Percentiles rank a stretch among this genome's conserved stretches.
Conservation (phyloP, 2,888 invertebrate species). For the Cetonia aurata region DNA sequence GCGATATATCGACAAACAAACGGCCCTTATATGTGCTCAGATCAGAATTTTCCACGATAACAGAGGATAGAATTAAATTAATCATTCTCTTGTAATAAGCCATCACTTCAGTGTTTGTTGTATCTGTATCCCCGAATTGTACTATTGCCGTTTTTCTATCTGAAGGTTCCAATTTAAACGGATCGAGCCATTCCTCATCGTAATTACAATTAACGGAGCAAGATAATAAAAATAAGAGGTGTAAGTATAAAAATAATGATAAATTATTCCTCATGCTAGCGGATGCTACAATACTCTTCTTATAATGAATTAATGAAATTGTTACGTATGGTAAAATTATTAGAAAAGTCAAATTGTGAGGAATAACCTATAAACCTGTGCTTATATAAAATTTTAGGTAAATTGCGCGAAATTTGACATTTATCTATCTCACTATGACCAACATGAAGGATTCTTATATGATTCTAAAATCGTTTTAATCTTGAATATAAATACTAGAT, state of each 20-base stretch:
- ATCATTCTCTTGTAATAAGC: conserved; percentile 38
- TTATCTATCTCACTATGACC: no score
- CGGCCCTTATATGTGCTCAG: conserved; percentile 28
- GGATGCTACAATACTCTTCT: no score
- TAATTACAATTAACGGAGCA: conserved; percentile 6
- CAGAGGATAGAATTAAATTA: conserved; percentile 35
- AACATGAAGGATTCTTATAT: no score
- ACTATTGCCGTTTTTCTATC: background rate
- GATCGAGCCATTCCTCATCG: conserved; percentile 38
- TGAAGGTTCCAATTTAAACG: conserved; percentile 32
- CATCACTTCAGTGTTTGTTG: conserved; percentile 22
- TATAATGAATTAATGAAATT: no score
- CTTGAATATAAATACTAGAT: no score
- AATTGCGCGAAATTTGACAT: no score
- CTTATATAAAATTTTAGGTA: no score
- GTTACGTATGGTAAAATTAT: no score
- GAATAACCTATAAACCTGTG: no score
- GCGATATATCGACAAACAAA: conserved; percentile 31
- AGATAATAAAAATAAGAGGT: conserved; percentile 2
- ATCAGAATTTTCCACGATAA: conserved; percentile 31
- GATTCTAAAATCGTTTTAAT: no score
- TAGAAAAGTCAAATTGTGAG: no score
- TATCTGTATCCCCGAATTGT: background rate
- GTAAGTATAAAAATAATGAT: background rate
- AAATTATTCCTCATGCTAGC: no score